Evolutionary conservation across 2,113 vertebrate species (phyloP).

Genomic region (Pelecanoides urinatrix): DNA sequence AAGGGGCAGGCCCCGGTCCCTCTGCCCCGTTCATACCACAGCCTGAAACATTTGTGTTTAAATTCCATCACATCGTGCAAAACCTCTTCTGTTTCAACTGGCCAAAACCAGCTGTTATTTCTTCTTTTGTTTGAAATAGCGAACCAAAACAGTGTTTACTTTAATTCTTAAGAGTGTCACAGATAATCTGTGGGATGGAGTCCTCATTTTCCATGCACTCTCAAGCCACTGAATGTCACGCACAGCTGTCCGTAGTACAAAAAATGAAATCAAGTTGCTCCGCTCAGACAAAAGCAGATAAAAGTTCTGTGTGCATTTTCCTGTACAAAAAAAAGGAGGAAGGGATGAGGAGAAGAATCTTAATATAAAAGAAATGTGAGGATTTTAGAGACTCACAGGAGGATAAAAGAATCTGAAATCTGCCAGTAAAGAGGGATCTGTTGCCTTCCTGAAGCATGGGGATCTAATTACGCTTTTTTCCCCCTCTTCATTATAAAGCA

Average conservation of each 20-base stretch:
- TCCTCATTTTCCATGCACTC: slow-evolving; percentile 29
- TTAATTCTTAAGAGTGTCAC: slow-evolving; percentile 41
- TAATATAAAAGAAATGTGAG: slow-evolving; percentile 16
- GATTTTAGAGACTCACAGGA: slow-evolving; percentile 42
- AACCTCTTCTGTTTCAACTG: not conserved
- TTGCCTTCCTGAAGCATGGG: slow-evolving; percentile 35
- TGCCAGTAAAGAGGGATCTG: slow-evolving; percentile 52
- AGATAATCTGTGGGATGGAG: slow-evolving; percentile 54
- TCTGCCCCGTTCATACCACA: not conserved
- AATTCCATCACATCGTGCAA: not conserved
- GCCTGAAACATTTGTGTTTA: slow-evolving; percentile 12
- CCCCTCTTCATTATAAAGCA: slow-evolving; percentile 22
- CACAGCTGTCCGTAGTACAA: slow-evolving; percentile 22
- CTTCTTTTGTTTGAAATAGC: slow-evolving; percentile 45
- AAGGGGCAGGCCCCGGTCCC: not conserved
- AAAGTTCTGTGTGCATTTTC: not conserved
- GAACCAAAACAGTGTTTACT: slow-evolving; percentile 36
- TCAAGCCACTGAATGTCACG: not conserved
- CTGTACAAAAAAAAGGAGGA: not conserved
- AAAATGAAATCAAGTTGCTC: slow-evolving; percentile 11
- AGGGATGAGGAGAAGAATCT: not conserved
- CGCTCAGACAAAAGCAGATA: slow-evolving; percentile 7
- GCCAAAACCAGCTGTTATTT: slow-evolving; percentile 41
- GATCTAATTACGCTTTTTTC: slow-evolving; percentile 38
- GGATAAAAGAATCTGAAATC: slow-evolving; percentile 59